A percentile compares a stretch with the other conserved stretches of the same genome.
Conservation (phyloP, 1,140 invertebrate species). For the Leucophenga varia region DNA sequence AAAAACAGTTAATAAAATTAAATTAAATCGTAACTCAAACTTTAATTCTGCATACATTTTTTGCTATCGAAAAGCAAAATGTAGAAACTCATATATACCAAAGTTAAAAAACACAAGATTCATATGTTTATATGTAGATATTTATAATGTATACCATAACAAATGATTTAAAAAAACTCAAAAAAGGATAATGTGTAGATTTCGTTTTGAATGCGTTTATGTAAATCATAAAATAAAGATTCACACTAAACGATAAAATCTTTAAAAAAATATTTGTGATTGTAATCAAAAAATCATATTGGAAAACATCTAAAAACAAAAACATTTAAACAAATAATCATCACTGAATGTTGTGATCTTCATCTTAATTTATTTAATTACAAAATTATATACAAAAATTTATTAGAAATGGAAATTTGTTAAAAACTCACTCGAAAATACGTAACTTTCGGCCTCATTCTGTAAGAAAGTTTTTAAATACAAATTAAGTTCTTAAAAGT, state of each 20-base stretch:
- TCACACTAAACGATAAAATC: background rate
- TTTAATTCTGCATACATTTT: constrained; percentile 36
- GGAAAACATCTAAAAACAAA: too few species aligned
- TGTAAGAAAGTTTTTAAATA: constrained; percentile 47
- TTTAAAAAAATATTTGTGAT: background rate
- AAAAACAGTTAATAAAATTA: too few species aligned
- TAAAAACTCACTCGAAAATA: constrained; percentile 50
- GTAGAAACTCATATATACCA: constrained; percentile 53
- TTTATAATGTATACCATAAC: constrained; percentile 31
- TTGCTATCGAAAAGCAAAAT: constrained; percentile 12
- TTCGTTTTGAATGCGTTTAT: background rate
- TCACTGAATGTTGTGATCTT: background rate
- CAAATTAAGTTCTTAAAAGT: constrained; percentile 25
- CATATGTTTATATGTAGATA: constrained; percentile 52
- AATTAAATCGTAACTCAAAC: constrained; percentile 48
- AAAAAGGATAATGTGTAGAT: background rate
- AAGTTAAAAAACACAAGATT: constrained; percentile 36
- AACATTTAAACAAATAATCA: background rate
- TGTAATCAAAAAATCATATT: too few species aligned
- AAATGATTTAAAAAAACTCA: constrained; percentile 20
- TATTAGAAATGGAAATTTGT: constrained; percentile 15
- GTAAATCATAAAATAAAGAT: background rate
- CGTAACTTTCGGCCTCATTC: constrained; percentile 56
- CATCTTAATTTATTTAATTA: constrained; percentile 20
- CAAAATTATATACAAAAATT: background rate